Conservation (phyloP, 1,140 invertebrate genomes). For the Anthonomus grandis region DNA sequence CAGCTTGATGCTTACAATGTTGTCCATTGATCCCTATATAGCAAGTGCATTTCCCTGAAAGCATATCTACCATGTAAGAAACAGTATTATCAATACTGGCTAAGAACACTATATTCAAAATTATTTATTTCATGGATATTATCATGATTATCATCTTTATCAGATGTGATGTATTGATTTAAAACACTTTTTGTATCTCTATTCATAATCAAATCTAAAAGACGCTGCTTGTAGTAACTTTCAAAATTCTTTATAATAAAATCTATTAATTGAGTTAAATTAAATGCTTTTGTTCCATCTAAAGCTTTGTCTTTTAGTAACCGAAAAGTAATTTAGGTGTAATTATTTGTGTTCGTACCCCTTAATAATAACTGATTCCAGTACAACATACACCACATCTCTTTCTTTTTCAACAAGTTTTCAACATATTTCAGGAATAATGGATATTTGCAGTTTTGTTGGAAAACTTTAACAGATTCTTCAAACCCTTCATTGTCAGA, state of each 20-base stretch:
- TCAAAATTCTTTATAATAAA: too few species aligned
- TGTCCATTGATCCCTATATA: not conserved
- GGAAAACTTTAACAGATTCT: not conserved
- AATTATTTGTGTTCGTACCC: not conserved
- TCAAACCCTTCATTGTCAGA: too few species aligned
- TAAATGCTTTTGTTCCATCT: too few species aligned
- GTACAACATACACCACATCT: too few species aligned
- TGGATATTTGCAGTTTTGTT: not conserved
- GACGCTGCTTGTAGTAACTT: not conserved
- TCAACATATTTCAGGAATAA: not conserved
- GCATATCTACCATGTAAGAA: too few species aligned
- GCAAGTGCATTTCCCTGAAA: not conserved
- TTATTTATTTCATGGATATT: not conserved
- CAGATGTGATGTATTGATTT: too few species aligned
- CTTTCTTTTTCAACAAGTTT: too few species aligned
- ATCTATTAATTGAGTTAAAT: too few species aligned
- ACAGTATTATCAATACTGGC: too few species aligned
- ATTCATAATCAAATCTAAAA: not conserved
- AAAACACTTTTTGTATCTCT: not conserved
- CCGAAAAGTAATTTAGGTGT: not conserved
- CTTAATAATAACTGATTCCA: too few species aligned
- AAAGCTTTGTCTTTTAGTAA: not conserved
- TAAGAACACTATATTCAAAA: not conserved
- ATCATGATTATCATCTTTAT: not conserved
- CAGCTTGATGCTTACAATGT: conserved; percentile 5